phyloP scores from a whole-genome alignment of 2,113 vertebrate species.

The Sebastes schlegelii region DNA sequence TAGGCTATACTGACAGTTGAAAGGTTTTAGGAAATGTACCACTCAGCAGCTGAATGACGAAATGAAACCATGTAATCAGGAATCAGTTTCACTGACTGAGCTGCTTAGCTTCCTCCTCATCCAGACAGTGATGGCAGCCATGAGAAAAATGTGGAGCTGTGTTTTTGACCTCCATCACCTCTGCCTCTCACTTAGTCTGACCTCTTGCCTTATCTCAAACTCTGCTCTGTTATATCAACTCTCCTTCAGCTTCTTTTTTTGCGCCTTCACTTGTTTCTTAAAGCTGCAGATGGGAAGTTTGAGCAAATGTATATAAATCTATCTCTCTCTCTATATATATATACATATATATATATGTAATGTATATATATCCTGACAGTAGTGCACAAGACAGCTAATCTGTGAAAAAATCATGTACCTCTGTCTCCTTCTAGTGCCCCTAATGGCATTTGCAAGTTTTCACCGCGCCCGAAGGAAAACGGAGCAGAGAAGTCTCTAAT shows the following conservation, averaged over 20 bases:
- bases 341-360: too few species aligned
- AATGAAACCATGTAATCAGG: slow-evolving; percentile 39
- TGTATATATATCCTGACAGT: too few species aligned
- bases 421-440: too few species aligned
- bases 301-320: too few species aligned
- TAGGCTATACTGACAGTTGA: not conserved
- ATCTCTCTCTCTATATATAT: too few species aligned
- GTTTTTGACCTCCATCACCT: slow-evolving; percentile 27
- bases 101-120: slow-evolving; percentile 2
- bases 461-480: too few species aligned
- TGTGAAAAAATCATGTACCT: too few species aligned
- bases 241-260: not conserved
- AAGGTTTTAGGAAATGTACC: not conserved
- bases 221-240: not conserved
- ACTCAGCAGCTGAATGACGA: slow-evolving; percentile 3
- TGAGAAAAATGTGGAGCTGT: slow-evolving; percentile 20
- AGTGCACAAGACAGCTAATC: too few species aligned
- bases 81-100: slow-evolving; percentile 11
- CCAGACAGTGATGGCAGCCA: slow-evolving; percentile 10
- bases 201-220: not conserved
- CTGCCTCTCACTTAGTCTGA: not conserved
- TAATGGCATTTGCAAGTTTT: too few species aligned
- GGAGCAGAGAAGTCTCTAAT: too few species aligned
- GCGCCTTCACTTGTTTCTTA: too few species aligned
- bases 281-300: too few species aligned